Base-by-base conservation (phyloP, 2,113 vertebrate species). In the Takifugu flavidus region DNA sequence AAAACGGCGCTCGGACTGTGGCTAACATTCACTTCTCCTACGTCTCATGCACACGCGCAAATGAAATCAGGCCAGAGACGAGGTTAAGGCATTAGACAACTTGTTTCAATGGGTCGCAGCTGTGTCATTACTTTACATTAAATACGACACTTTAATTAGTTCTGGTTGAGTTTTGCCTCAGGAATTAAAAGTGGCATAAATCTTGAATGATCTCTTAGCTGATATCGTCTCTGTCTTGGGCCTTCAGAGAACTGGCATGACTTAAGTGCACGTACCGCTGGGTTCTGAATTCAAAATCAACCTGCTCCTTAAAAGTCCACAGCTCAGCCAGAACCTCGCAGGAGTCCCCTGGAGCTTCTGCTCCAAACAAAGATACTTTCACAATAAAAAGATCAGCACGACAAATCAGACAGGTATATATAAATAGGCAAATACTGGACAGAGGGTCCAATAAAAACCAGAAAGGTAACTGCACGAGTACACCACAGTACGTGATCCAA, bases 311-410 rank as follows among this genome's bases (percentile, higher is more conserved):
- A 60, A 76, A 71, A 65, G 13, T n/a, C 53, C 63, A 70, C 53
- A 61, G 64, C 69, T 78, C 74, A 26, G 44, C 70, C 44, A 67
- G 72, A 59, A 76, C 71, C 59, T 34, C 56, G 25, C 65, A 68
- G 59, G 57, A 70, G 72, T 82, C 70, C 61, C 75, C 70, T 61
- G 68, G 67, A 81, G 69, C 70, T 62, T 73, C 67, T 62, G 59
- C 57, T 69, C 73, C 45, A 71, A 73, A 69, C 68, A 75, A 76
- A 77, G 57, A 78, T 70, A 61, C 54, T 77, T 76, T 68, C 39
- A 81, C 78, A 74, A 45, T 74, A 57, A 79, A 86, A 78, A 83
- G 59, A 68, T 77, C 61, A 59, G 50, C 74, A 78, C 74, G 71
- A 76, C 62, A 78, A 52, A 73, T 72, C 14, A 57, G 61, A 83